Base-by-base conservation (phyloP, 2,888 invertebrate genomes). In the Dendrolimus pini region DNA sequence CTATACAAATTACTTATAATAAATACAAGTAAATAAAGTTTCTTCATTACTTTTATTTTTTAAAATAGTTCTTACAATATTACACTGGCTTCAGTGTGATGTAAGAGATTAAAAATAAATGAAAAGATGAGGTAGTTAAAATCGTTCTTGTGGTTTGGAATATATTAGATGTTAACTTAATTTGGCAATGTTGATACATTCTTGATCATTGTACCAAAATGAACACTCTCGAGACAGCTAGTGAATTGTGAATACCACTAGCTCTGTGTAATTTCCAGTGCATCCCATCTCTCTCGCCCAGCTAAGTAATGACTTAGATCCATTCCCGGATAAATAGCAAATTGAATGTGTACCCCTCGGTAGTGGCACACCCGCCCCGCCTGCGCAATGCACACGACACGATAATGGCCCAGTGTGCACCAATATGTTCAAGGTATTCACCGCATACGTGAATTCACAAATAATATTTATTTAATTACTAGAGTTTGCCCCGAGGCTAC, bases 291-390 rank as follows among this genome's bases (percentile, higher is more conserved):
- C 87, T 80, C 86, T 82, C 88, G 83, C 85, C 84, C 87, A 81
- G 88, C 85, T 91, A 91, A 91, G 91, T 89, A 90, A 91, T 89
- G 89, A 90, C 88, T 88, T 83, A 85, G 88, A 89, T 90, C 88
- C 89, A 89, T 90, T 87, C 84, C 85, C 83, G 85, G 89, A 90
- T 89, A 91, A 89, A 89, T 87, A 89, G 89, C 86, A 88, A 90
- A 90, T 89, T 89, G 86, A 87, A 89, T 90, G 87, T 85, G 82
- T 82, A 78, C 78, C 78, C 78, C 77, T 75, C 75, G 70, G 70
- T 69, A 66, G 64, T 65, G 66, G 68, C 67, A 70, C 65, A 65
- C 62, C 61, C 61, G 54, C 66, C 62, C 68, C 69, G 65, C 66
- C 53, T 53, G 52, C 56, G 54, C 54, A 30, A 47, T 54, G 54